phyloP scores from a whole-genome alignment of 2,888 invertebrate genomes.

The Endomychus coccineus region DNA sequence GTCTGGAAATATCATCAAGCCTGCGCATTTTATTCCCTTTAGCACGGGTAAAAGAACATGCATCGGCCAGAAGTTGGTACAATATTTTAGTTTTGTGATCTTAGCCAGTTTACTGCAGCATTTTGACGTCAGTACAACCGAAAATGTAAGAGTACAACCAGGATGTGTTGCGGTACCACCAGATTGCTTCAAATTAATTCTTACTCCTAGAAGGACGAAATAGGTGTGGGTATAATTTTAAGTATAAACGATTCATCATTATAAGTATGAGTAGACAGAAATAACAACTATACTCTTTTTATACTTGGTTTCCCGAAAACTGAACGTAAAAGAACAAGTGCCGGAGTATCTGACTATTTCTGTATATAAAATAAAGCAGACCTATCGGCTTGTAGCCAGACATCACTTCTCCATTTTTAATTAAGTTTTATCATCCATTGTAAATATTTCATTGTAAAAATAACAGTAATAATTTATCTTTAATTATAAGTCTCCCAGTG shows the following conservation, averaged over 20 bases:
- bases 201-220: slow-evolving; percentile 46
- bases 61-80: slow-evolving; percentile 73
- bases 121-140: slow-evolving; percentile 57
- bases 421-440: slow-evolving; percentile 28
- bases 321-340: no score
- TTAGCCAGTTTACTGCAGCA: slow-evolving; percentile 64
- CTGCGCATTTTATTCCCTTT: slow-evolving; percentile 74
- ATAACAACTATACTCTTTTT: no score
- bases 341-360: no score
- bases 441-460: slow-evolving; percentile 39
- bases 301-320: no score
- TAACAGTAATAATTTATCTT: slow-evolving; percentile 35
- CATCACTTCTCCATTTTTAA: slow-evolving; percentile 30
- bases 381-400: slow-evolving; percentile 26
- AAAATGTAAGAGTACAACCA: slow-evolving; percentile 52
- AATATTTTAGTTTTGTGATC: slow-evolving; percentile 67
- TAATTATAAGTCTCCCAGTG: slow-evolving; percentile 32
- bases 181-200: slow-evolving; percentile 58
- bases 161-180: slow-evolving; percentile 71
- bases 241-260: slow-evolving; percentile 1
- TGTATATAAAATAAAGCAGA: no score
- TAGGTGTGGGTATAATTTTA: slow-evolving; percentile 2
- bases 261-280: no score
- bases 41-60: slow-evolving; percentile 83
- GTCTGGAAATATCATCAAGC: slow-evolving; percentile 46